Evolutionary conservation across 2,797 vertebrate species (phyloP).

Genomic region (Pempheris klunzingeri): DNA sequence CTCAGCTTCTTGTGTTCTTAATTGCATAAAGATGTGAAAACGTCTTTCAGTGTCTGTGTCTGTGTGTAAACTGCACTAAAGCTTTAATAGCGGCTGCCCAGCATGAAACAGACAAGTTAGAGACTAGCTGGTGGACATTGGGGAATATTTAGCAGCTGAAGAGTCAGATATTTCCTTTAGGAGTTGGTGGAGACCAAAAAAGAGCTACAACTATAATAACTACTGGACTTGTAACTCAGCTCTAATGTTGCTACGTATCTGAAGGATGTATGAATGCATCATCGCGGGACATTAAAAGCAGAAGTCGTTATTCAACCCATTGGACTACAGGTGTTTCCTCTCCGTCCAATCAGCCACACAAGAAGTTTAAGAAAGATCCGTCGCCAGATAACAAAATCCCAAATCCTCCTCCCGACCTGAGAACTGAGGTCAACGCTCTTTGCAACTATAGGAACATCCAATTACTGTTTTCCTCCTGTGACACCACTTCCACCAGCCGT

Average conservation of each 20-base stretch:
- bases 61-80: neutral
- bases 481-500: slow-evolving; percentile 24
- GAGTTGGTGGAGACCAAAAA: neutral
- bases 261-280: neutral
- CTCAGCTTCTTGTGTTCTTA: neutral
- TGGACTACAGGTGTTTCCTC: slow-evolving; percentile 37
- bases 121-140: neutral
- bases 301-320: neutral
- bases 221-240: neutral
- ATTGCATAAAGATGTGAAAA: neutral
- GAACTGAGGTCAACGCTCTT: slow-evolving; percentile 11
- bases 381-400: slow-evolving; percentile 1
- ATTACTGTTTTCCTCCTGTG: slow-evolving; percentile 35
- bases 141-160: neutral
- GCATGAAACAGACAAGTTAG: neutral
- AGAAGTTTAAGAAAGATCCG: slow-evolving; percentile 6
- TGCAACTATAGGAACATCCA: slow-evolving; percentile 43
- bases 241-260: neutral
- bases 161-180: too few relatives aligned
- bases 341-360: slow-evolving; percentile 29
- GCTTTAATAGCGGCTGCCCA: neutral
- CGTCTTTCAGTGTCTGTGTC: neutral
- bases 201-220: neutral
- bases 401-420: slow-evolving; percentile 15
- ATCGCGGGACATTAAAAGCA: neutral